Percentiles rank a stretch among this genome's conserved stretches.
These are phyloP conservation scores for Arvicanthis niloticus DNA, from an alignment of 2,113 vertebrate genomes.

Conservation along the genomic window DNA sequence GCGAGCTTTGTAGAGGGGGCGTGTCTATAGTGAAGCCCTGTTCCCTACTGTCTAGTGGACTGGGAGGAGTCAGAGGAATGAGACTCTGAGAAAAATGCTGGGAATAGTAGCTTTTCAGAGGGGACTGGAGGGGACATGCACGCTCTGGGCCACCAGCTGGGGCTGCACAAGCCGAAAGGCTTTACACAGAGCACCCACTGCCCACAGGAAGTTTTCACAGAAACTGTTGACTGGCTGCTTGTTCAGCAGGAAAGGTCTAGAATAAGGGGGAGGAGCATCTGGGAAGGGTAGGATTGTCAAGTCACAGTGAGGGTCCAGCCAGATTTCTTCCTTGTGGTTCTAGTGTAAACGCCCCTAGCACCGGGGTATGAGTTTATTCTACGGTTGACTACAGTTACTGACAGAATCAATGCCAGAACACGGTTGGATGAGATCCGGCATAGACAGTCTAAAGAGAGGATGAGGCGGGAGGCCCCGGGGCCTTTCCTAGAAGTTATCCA, in stretches of 20 bases:
- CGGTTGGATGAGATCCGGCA: not conserved
- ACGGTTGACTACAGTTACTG: not conserved
- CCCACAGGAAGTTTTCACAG: not conserved
- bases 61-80: not conserved
- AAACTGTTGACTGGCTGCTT: not conserved
- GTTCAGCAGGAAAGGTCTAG: not conserved
- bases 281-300: not conserved
- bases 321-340: not conserved
- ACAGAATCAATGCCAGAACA: not conserved
- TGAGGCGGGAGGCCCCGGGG: fast-evolving
- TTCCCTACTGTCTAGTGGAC: not conserved
- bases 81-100: not conserved
- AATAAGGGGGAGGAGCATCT: not conserved
- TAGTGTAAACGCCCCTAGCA: not conserved
- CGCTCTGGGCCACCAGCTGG: not conserved
- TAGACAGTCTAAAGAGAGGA: not conserved
- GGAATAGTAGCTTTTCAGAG: not conserved
- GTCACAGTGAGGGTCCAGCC: not conserved
- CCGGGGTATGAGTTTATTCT: not conserved
- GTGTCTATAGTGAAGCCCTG: not conserved
- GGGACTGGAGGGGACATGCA: not conserved
- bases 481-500: not conserved
- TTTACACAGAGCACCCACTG: not conserved
- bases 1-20: not conserved
- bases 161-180: not conserved